These are phyloP conservation scores for Perdix hodgsoniae DNA, from an alignment of 2,797 vertebrate species.

Conservation along the genomic window DNA sequence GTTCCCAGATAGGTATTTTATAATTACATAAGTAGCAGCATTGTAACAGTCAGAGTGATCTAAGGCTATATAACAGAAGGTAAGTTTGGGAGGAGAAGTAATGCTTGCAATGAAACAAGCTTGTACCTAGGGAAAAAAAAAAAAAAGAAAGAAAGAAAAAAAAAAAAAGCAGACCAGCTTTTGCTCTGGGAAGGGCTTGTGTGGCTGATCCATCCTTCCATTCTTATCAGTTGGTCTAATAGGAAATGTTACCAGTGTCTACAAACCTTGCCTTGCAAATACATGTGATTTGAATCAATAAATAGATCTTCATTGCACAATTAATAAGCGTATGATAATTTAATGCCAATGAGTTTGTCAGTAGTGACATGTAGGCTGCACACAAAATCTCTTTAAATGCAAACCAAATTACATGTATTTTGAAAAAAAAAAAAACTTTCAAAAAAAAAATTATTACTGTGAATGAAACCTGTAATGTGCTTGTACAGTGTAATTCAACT, in stretches of 20 bases:
- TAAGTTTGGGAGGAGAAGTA: not conserved
- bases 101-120: not conserved
- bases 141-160: not conserved
- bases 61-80: slow-evolving; percentile 9
- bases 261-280: slow-evolving; percentile 42
- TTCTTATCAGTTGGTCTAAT: slow-evolving; percentile 48
- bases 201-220: slow-evolving; percentile 2
- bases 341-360: slow-evolving; percentile 22
- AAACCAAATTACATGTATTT: slow-evolving; percentile 11
- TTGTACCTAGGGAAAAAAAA: not conserved
- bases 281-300: slow-evolving; percentile 44
- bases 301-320: slow-evolving; percentile 42
- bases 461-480: not conserved
- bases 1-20: slow-evolving; percentile 16
- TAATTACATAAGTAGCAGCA: slow-evolving; percentile 27
- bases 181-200: not conserved
- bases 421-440: slow-evolving; percentile 21
- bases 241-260: slow-evolving; percentile 52
- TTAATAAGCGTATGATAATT: slow-evolving; percentile 39
- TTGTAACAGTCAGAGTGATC: not conserved
- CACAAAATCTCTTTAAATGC: slow-evolving; percentile 5
- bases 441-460: not conserved
- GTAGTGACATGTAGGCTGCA: slow-evolving; percentile 11
- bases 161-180: not conserved
- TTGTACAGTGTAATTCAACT: slow-evolving; percentile 28